phyloP scores from a whole-genome alignment of 1,140 invertebrate species.

The Aphis craccivora region DNA sequence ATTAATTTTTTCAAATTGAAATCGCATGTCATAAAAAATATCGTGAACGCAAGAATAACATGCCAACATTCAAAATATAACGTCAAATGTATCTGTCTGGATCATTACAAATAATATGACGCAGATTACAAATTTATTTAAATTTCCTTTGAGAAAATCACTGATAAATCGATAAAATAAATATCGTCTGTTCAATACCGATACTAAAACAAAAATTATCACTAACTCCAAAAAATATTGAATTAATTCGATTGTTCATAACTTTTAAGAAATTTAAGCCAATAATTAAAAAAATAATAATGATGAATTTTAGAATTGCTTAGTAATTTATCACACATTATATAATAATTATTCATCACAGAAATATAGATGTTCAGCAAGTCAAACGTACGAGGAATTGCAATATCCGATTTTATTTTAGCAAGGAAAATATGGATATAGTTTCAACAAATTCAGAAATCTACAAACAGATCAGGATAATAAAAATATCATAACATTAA shows the following conservation, averaged over 20 bases:
- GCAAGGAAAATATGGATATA: conserved; percentile 66
- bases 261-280: conserved; percentile 63
- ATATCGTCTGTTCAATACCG: too few relatives aligned
- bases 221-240: conserved; percentile 63
- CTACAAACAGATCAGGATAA: conserved; percentile 36
- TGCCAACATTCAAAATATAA: too few relatives aligned
- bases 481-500: neutral
- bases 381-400: conserved; percentile 65
- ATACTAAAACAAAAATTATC: neutral
- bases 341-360: conserved; percentile 65
- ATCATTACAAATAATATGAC: too few relatives aligned
- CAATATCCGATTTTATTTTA: conserved; percentile 66
- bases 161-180: too few relatives aligned
- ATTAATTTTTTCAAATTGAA: neutral
- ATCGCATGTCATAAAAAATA: neutral
- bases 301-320: conserved; percentile 64
- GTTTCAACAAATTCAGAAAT: conserved; percentile 64
- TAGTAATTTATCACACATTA: conserved; percentile 64
- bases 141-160: too few relatives aligned
- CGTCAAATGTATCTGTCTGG: too few relatives aligned
- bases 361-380: conserved; percentile 62
- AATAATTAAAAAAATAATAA: conserved; percentile 57
- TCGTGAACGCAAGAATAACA: too few relatives aligned
- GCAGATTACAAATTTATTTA: too few relatives aligned
- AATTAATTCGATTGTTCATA: conserved; percentile 64